Conservation (phyloP, 2,113 vertebrate genomes). For the Hypomesus transpacificus region DNA sequence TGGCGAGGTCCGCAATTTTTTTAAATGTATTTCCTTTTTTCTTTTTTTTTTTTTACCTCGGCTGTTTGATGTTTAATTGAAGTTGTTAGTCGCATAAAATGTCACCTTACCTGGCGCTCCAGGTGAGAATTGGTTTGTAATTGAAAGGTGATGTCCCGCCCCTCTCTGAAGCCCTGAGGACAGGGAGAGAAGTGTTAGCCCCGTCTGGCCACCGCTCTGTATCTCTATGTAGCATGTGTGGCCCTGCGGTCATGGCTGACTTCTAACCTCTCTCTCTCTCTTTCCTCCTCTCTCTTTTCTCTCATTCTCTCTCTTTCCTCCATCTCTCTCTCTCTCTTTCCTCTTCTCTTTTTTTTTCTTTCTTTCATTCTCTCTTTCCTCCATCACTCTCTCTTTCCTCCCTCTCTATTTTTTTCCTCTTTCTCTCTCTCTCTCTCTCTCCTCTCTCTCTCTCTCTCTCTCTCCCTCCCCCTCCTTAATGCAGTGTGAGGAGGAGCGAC, state of each 20-base stretch:
- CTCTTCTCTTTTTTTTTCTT: constrained; percentile 34
- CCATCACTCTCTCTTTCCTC: constrained; percentile 13
- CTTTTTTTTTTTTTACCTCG: constrained; percentile 63
- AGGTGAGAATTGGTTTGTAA: constrained; percentile 69
- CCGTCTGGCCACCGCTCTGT: neutral
- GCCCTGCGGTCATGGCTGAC: constrained; percentile 57
- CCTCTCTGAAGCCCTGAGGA: constrained; percentile 40
- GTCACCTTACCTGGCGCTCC: constrained; percentile 66
- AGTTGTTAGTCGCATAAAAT: constrained; percentile 68
- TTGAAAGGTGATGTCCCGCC: constrained; percentile 63
- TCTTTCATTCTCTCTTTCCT: neutral
- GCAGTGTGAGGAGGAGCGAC: constrained; percentile 88
- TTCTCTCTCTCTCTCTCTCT: constrained; percentile 24
- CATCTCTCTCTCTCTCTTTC: constrained; percentile 31
- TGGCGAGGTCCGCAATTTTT: too few species aligned
- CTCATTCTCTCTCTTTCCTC: constrained; percentile 22
- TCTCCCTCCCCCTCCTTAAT: constrained; percentile 47
- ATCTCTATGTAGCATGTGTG: constrained; percentile 49
- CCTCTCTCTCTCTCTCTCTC: constrained; percentile 13
- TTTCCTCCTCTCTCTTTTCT: constrained; percentile 16
- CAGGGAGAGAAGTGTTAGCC: constrained; percentile 5
- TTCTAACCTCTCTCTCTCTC: constrained; percentile 32
- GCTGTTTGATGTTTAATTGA: constrained; percentile 72
- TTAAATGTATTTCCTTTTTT: constrained; percentile 39
- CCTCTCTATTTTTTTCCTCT: constrained; percentile 7